Conservation (phyloP, 35 echinoderm and acorn worm genomes). For the Ophioderma brevispina region DNA sequence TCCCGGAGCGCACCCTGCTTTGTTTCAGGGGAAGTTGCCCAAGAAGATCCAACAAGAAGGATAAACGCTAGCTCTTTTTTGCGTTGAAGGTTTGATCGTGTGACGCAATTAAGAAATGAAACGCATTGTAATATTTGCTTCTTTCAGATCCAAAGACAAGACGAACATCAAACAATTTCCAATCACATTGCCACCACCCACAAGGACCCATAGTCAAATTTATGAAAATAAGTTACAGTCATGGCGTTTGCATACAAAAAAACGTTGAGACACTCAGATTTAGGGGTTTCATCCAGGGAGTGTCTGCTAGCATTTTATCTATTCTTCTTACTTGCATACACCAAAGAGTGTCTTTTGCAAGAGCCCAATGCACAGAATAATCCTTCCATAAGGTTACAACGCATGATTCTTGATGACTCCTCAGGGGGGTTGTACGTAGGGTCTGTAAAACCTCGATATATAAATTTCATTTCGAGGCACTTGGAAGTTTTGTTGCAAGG, state of each 20-base stretch:
- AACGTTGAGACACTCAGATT: background rate
- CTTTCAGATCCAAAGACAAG: too few species aligned
- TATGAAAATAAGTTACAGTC: too few species aligned
- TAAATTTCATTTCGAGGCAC: conserved; percentile 64
- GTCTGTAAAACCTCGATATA: conserved; percentile 75
- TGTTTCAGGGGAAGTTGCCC: too few species aligned
- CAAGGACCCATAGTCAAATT: too few species aligned
- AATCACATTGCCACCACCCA: too few species aligned
- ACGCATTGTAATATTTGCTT: too few species aligned
- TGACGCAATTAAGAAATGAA: too few species aligned
- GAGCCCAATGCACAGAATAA: conserved; percentile 3
- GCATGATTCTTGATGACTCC: conserved; percentile 57
- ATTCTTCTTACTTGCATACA: background rate
- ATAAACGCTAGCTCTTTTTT: too few species aligned
- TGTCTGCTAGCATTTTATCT: background rate
- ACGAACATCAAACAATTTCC: too few species aligned
- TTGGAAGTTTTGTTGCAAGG: conserved; percentile 25
- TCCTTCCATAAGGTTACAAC: conserved; percentile 48
- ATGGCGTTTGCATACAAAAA: too few species aligned
- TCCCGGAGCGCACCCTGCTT: background rate
- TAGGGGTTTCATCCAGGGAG: background rate
- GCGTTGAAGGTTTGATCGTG: too few species aligned
- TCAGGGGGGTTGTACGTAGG: conserved; percentile 63
- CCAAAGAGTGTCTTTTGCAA: background rate
- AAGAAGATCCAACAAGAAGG: too few species aligned